These are phyloP conservation scores for Hephaestus fuliginosus DNA, from an alignment of 2,797 vertebrate genomes.

Conservation along the genomic window DNA sequence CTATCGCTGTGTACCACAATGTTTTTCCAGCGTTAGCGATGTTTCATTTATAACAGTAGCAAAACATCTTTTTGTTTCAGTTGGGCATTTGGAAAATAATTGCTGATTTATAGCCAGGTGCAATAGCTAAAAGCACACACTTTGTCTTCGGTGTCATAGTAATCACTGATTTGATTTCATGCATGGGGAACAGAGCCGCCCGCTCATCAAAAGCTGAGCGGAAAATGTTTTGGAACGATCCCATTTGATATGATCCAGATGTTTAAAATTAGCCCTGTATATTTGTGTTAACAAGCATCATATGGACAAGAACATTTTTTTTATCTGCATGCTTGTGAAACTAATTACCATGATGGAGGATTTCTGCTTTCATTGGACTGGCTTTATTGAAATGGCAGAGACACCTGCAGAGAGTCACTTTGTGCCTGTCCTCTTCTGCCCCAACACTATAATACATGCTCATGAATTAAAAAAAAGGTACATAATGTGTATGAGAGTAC, in stretches of 20 bases:
- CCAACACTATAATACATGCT: background rate
- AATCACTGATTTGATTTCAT: slow-evolving; percentile 77
- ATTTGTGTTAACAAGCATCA: slow-evolving; percentile 53
- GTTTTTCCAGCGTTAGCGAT: slow-evolving; percentile 20
- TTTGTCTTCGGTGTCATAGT: slow-evolving; percentile 71
- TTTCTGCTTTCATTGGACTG: slow-evolving; percentile 31
- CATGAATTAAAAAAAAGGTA: background rate
- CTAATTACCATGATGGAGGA: slow-evolving; percentile 49
- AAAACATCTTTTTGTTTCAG: slow-evolving; percentile 48
- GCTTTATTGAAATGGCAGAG: background rate
- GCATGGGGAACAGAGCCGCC: slow-evolving; percentile 53
- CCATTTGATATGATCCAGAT: slow-evolving; percentile 67
- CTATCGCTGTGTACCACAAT: background rate
- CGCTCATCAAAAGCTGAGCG: slow-evolving; percentile 64
- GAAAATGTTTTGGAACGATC: slow-evolving; percentile 54
- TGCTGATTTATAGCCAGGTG: slow-evolving; percentile 65
- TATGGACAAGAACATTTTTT: slow-evolving; percentile 45
- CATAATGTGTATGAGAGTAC: background rate
- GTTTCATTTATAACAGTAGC: slow-evolving; percentile 38
- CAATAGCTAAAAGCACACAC: slow-evolving; percentile 67
- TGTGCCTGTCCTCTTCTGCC: background rate
- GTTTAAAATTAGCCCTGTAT: slow-evolving; percentile 52
- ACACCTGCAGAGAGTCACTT: background rate
- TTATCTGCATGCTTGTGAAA: slow-evolving; percentile 36
- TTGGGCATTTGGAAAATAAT: slow-evolving; percentile 62